Percentiles rank a stretch among this genome's conserved stretches.
phyloP scores from a whole-genome alignment of 2,797 vertebrate genomes.

The Poecile montanus region DNA sequence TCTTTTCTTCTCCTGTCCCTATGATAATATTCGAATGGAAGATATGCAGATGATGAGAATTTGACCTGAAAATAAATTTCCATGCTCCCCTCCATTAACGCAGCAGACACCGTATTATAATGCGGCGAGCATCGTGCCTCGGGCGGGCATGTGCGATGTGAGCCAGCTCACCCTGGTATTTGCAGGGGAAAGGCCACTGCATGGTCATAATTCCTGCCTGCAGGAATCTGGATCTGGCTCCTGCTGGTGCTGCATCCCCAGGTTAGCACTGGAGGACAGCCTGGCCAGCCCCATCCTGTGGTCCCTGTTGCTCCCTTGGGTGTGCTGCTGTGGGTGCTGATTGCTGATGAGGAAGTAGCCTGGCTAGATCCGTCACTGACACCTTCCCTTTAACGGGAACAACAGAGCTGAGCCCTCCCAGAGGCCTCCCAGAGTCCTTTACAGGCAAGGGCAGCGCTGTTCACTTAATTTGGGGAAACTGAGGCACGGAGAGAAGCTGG shows the following conservation, averaged over 20 bases:
- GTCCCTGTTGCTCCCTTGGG: rapidly evolving
- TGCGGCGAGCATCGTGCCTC: background rate
- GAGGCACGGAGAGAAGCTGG: background rate
- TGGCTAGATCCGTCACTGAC: background rate
- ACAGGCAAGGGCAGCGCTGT: rapidly evolving
- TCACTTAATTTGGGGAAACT: background rate
- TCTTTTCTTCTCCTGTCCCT: conserved; percentile 41
- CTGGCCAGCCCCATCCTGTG: background rate
- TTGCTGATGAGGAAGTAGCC: background rate
- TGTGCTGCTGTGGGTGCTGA: background rate
- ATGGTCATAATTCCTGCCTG: background rate
- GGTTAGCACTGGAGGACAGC: background rate
- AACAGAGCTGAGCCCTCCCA: background rate
- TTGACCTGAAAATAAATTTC: conserved; percentile 58
- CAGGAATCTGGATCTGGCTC: background rate
- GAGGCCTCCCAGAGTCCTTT: background rate
- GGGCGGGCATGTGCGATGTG: background rate
- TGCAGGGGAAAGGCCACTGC: background rate
- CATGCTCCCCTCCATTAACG: background rate
- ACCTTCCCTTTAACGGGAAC: background rate
- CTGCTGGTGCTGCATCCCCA: background rate
- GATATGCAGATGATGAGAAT: conserved; percentile 52
- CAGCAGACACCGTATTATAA: background rate
- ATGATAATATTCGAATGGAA: conserved; percentile 9
- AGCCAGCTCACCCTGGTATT: background rate